Base-by-base conservation (phyloP, 2,797 vertebrate genomes). In the Cichlasoma orientale region DNA sequence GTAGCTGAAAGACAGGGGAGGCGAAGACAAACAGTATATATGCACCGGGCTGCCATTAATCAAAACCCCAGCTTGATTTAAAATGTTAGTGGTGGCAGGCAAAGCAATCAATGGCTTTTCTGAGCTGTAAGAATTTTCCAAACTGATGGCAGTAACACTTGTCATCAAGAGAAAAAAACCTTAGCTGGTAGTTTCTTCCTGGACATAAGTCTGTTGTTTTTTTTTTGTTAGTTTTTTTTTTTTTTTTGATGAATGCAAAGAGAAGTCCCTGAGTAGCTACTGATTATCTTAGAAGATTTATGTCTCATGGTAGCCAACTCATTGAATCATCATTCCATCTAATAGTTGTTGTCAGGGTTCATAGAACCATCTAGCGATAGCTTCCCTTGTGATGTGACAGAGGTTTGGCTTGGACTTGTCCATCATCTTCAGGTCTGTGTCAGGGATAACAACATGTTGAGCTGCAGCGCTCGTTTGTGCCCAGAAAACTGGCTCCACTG, bases 21-120 rank as follows among this genome's bases (percentile, higher is more conserved):
- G 70, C 38, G 72, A 82, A 82, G 71, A 5, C 81, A 86, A 80
- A 79, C 33, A 36, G 55, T 80, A 84, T 50, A 54, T 86, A 47
- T 56, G 55, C 9, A 7, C 36, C 47, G 21, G 18, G 18, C 3
- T 56, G 82, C 59, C 31, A 72, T 90, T 86, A 72, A 90, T 93
- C 85, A 89, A 77, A 82, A 86, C 59, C 53, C 66, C 53, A 10
- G 69, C 55, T 56, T 85, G 82, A 90, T 91, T 92, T 74, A 82
- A 81, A 87, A 77, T 74, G 79, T 90, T 82, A 84, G 81, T 36
- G 78, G 87, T 59, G 75, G 79, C 77, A 85, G 66, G 54, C 10
- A 69, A 80, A 63, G 58, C 70, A 82, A 90, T 91, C 85, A 74
- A 83, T 75, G 54, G 74, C 52, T 84, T 77, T 83, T 78, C 68